Base-by-base conservation (phyloP, 2,113 vertebrate genomes). In the Dermatemys mawii region DNA sequence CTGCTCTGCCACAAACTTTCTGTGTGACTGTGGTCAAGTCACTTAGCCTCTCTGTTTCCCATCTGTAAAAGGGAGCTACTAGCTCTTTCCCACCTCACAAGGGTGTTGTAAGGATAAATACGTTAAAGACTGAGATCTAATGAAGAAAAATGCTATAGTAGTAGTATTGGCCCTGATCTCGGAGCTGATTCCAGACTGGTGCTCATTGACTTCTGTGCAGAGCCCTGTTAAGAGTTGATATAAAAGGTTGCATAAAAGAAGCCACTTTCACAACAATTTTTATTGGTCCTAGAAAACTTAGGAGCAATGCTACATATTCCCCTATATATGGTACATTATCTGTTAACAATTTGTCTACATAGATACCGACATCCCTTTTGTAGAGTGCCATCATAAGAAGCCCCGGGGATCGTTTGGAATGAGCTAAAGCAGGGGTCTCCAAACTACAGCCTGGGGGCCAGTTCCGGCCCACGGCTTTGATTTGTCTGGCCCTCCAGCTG, bases 381-480 rank as follows among this genome's bases (percentile, higher is more conserved):
- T 38, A 14, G 82, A 54, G 48, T 21, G n/a, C 1, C 27, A 89
- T 35, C 14, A 76, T 80, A 89, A 78, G 32, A 46, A 27, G 2
- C 54, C 7, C 1, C 11, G 73, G 92, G 38, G 17, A 10, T 19
- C 5, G 0, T 46, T 32, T 32, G 16, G 5, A 2, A 2, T 1
- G 63, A 67, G 7, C 81, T 32, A 46, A 93, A 75, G n/a, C n/a
- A n/a, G n/a, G n/a, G n/a, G n/a, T n/a, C n/a, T n/a, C n/a, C n/a
- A n/a, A n/a, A n/a, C n/a, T n/a, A n/a, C n/a, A n/a, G n/a, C n/a
- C n/a, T n/a, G n/a, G n/a, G n/a, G n/a, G n/a, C n/a, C n/a, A n/a
- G n/a, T n/a, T n/a, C n/a, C n/a, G n/a, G n/a, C n/a, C n/a, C n/a
- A n/a, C n/a, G n/a, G n/a, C n/a, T n/a, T n/a, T n/a, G n/a, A n/a